Evolutionary conservation across 2,113 vertebrate genomes (phyloP), one percentile per base, ranked within the genome.

Genomic region (Raja brachyura): DNA sequence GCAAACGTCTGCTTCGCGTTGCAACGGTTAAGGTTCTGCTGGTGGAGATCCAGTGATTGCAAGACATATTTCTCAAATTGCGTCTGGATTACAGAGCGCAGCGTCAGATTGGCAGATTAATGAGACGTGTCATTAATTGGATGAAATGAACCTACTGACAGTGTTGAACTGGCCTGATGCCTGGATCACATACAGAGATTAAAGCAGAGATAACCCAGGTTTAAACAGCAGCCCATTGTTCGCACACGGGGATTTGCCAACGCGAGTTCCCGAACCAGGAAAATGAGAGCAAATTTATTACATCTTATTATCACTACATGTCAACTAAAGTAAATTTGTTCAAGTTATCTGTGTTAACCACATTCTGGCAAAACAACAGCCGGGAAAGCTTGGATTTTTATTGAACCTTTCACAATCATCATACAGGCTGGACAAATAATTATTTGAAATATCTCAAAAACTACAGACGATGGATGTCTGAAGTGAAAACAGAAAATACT

Each of bases 41-140:
- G n/a, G 61, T 63, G n/a, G 61, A 31, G 25, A 31, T 31, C 28
- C 25, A 63, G 61, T 31, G 59, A 88, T 63, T 88, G 5, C 13
- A 63, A 63, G 54, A 88, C 14, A 66, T 88, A 88, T 66, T 88
- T 63, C 83, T 63, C n/a, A 63, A 88, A 63, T 88, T 63, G n/a
- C 59, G 31, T 63, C 83, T 63, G 61, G 14, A 63, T 31, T 88
- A 18, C 59, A 63, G 83, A n/a, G n/a, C 83, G n/a, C 5, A 85
- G 25, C 54, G 22, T 22, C 9, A 61, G 61, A 88, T 18, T 63
- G 56, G 54, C 28, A 88, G 59, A 6, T 63, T 14, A 88, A 7
- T n/a, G 28, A 88, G 31, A 88, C n/a, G 59, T 3, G 61, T 33
- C 13, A n/a, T n/a, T 3, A 86, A n/a, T n/a, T 61, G 56, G 81